Evolutionary conservation across 2,797 vertebrate genomes (phyloP), one percentile per base, ranked within the genome.

Genomic region (Crocodylus rhombifer): DNA sequence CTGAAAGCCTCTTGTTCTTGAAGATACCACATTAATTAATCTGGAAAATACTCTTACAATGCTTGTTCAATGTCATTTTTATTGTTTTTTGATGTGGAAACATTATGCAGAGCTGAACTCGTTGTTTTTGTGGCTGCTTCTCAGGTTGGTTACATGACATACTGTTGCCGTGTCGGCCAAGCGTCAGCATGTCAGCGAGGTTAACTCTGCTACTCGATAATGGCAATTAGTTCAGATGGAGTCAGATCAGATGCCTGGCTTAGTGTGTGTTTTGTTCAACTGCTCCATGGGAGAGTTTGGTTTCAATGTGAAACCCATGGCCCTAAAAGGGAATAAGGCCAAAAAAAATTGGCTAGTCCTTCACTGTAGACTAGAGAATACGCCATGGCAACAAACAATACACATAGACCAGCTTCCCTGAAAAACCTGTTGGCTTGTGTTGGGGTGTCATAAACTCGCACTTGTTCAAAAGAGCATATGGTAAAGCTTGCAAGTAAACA

Each of bases 31-130:
- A 89, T 94, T 95, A 85, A 85, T 75, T 92, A 94, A 94, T 90
- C 78, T 69, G 81, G 95, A 88, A 90, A 84, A 33, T 65, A 85
- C n/a, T 77, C 94, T 95, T 80, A 91, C 96, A 80, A 18, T 16
- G n/a, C 92, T 95, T 90, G 87, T 82, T 81, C 60, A 77, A 82
- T 33, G 61, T 87, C 94, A 95, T 82, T 88, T 91, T 93, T 87
- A 61, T 84, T 71, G 60, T 77, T 26, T 60, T 88, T 91, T 67
- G 89, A 63, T 83, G 42, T 51, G 81, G 78, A 91, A 91, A 26
- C n/a, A 4, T 79, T 65, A 0, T 62, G 26, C 26, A 17, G 21
- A 51, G 67, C 84, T 77, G 62, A 30, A 82, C 76, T 87, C 74
- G 62, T 69, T 90, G 0, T 90, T 91, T 90, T 81, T 89, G 71